Evolutionary conservation across 2,113 vertebrate genomes (phyloP), one percentile per base, ranked within the genome.

Genomic region (Phrynosoma platyrhinos): DNA sequence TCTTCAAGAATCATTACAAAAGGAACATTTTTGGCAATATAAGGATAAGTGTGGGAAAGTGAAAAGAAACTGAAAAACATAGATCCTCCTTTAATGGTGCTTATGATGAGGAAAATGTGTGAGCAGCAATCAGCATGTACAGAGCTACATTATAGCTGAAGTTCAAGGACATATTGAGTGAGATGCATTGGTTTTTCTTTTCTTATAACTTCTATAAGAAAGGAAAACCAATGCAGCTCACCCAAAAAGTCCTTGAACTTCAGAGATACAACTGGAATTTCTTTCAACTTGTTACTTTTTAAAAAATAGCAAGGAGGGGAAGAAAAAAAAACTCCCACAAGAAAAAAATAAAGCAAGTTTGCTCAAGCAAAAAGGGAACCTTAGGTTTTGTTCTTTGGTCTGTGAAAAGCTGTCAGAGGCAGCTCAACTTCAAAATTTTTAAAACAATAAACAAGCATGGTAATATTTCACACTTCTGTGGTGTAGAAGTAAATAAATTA

Each of bases 231-330:
- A 42, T 2, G 1, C 42, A 74, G 58, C 27, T 82, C 20, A 53
- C 42, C 9, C 81, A 0, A 9, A 32, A 47, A 52, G 5, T 78
- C 68, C 66, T 87, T 84, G 80, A 83, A 87, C 18, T 87, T 84
- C 75, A 64, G 36, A 71, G 53, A 2, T 62, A 1, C 0, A 8
- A 62, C 55, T 91, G 9, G 1, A 66, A 2, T 84, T 85, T 68
- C 87, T 83, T 89, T 88, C 79, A 80, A 83, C n/a, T n/a, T 84
- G n/a, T 69, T 88, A 21, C 30, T 71, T 71, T 82, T 5, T 71
- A 69, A 20, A 9, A 80, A 36, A 40, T 47, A 62, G 64, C 53
- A 84, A n/a, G 64, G 90, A 52, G 25, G 21, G 66, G 9, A 89
- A 58, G 1, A 69, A 40, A 21, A 25, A 9, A 53, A 52, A 62